Conservation (phyloP, 2,113 vertebrate genomes). For the Channa argus region DNA sequence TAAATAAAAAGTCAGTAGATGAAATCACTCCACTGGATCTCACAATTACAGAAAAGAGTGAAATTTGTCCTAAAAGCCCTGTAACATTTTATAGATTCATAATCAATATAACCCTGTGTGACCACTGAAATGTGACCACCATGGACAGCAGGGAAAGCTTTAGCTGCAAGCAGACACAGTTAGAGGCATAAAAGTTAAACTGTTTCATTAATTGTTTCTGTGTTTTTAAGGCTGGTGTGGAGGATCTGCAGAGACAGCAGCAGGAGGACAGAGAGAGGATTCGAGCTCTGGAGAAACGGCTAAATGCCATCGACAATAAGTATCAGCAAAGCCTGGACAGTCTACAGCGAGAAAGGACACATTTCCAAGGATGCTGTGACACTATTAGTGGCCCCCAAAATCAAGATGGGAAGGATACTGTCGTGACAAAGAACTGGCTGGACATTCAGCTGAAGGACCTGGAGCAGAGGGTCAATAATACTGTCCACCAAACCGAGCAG, state of each 20-base stretch:
- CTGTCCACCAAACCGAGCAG: slow-evolving; percentile 74
- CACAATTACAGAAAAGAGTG: too few relatives aligned
- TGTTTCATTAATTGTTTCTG: not conserved
- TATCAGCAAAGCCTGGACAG: slow-evolving; percentile 80
- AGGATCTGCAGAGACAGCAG: slow-evolving; percentile 86
- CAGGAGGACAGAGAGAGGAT: slow-evolving; percentile 87
- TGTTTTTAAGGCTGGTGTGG: slow-evolving; percentile 76
- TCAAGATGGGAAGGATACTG: slow-evolving; percentile 14
- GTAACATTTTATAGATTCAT: too few relatives aligned
- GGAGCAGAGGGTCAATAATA: slow-evolving; percentile 85
- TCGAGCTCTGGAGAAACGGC: slow-evolving; percentile 87
- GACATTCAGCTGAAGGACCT: slow-evolving; percentile 81
- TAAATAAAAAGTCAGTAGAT: too few relatives aligned
- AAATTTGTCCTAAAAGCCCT: too few relatives aligned
- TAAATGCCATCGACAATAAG: slow-evolving; percentile 83
- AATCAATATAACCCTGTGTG: too few relatives aligned
- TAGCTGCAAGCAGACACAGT: too few relatives aligned
- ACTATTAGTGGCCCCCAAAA: slow-evolving; percentile 69
- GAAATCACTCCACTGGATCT: too few relatives aligned
- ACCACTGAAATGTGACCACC: too few relatives aligned
- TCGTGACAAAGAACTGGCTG: slow-evolving; percentile 66
- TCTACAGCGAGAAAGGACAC: slow-evolving; percentile 74
- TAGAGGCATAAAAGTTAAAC: too few relatives aligned
- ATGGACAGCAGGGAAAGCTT: too few relatives aligned
- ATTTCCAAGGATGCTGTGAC: slow-evolving; percentile 78